phyloP scores from a whole-genome alignment of 2,888 invertebrate species.

The Linnaemya vulpina region DNA sequence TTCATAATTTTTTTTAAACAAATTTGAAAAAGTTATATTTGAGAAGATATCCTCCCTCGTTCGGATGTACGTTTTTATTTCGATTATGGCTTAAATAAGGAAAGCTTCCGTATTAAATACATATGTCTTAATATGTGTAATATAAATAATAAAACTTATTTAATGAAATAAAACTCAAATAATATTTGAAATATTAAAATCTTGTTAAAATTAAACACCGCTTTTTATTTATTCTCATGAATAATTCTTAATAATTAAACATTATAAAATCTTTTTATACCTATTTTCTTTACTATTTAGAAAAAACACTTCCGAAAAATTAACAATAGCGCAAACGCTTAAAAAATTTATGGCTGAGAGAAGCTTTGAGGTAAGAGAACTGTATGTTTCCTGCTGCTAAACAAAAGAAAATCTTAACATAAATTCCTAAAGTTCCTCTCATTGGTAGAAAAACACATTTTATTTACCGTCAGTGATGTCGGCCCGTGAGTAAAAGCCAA shows the following conservation, averaged over 20 bases:
- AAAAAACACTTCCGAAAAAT: not conserved
- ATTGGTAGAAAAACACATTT: slow-evolving; percentile 27
- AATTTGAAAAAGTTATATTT: too few relatives aligned
- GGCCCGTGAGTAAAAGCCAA: slow-evolving; percentile 2
- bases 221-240: too few relatives aligned
- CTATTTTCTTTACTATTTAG: not conserved
- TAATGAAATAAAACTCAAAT: too few relatives aligned
- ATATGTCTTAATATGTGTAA: too few relatives aligned
- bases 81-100: too few relatives aligned
- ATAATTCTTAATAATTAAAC: not conserved
- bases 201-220: too few relatives aligned
- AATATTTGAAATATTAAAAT: too few relatives aligned
- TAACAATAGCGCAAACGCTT: slow-evolving; percentile 38
- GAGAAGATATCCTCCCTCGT: too few relatives aligned
- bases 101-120: too few relatives aligned
- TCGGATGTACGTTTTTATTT: too few relatives aligned
- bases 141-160: too few relatives aligned
- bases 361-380: slow-evolving; percentile 23
- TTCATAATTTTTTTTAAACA: too few relatives aligned
- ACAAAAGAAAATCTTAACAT: not conserved
- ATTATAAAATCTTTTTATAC: not conserved
- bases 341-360: slow-evolving; percentile 4
- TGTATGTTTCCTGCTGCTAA: not conserved
- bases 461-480: slow-evolving; percentile 11
- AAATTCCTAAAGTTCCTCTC: slow-evolving; percentile 14